phyloP scores from a whole-genome alignment of 2,888 invertebrate species.

The Drosophila maculinotata region DNA sequence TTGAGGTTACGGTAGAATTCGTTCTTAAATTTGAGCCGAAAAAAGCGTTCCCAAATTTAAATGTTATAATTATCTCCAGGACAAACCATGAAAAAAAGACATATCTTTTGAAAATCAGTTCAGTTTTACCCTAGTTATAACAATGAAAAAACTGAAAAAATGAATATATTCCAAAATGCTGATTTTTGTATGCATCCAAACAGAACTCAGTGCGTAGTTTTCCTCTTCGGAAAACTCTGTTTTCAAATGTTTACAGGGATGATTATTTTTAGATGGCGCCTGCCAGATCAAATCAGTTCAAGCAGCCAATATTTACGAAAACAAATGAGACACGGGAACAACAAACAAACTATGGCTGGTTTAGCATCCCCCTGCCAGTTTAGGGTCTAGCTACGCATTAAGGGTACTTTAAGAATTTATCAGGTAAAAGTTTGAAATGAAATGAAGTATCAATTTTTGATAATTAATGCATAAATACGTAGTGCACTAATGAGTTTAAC shows the following conservation, averaged over 20 bases:
- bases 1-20: no score
- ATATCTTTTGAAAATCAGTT: no score
- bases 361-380: background rate
- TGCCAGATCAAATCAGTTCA: conserved; percentile 52
- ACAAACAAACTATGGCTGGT: background rate
- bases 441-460: background rate
- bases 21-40: no score
- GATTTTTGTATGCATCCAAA: background rate
- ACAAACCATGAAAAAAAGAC: no score
- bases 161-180: no score
- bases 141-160: no score
- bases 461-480: background rate
- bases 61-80: no score
- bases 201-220: conserved; percentile 1
- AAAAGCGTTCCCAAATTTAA: no score
- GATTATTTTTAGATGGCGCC: conserved; percentile 42
- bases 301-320: conserved; percentile 47
- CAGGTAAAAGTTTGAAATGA: background rate
- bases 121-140: no score
- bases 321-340: background rate
- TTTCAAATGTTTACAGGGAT: conserved; percentile 13
- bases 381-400: no score
- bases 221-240: background rate
- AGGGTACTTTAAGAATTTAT: background rate
- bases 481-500: conserved; percentile 11